phyloP scores from a whole-genome alignment of 2,113 vertebrate genomes.

The Rhabdornis inornatus region DNA sequence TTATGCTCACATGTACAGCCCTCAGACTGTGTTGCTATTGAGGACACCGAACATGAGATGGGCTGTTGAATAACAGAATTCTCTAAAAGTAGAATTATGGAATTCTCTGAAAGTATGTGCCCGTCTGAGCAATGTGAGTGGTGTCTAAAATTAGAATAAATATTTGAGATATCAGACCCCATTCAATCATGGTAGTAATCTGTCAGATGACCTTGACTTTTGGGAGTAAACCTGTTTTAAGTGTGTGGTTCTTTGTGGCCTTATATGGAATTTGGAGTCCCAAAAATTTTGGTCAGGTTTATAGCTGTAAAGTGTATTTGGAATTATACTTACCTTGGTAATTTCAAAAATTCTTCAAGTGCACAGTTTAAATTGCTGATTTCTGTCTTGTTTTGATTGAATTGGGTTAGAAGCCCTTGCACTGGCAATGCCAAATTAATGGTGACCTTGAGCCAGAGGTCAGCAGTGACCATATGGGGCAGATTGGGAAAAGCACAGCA shows the following conservation, averaged over 20 bases:
- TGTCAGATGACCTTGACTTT: background rate
- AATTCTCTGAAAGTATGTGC: background rate
- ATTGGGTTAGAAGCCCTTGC: background rate
- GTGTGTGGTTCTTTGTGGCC: background rate
- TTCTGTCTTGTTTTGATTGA: background rate
- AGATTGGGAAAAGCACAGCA: background rate
- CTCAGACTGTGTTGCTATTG: background rate
- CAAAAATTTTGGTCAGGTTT: background rate
- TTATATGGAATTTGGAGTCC: background rate
- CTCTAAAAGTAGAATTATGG: background rate
- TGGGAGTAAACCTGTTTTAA: background rate
- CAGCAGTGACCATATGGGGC: background rate
- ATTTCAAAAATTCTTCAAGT: background rate
- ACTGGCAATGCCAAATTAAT: fast-evolving
- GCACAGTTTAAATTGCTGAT: background rate
- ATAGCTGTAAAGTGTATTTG: background rate
- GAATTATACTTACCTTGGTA: background rate
- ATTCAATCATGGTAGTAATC: background rate
- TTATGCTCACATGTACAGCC: background rate
- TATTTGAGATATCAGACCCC: background rate
- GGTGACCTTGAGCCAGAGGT: background rate
- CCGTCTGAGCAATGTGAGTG: background rate
- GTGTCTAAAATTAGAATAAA: background rate
- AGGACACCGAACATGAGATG: background rate
- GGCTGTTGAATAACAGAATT: background rate